A percentile compares a stretch with the other conserved stretches of the same genome.
Evolutionary conservation across 2,797 vertebrate species (phyloP).

Genomic region (Hypotaenidia philippensis): DNA sequence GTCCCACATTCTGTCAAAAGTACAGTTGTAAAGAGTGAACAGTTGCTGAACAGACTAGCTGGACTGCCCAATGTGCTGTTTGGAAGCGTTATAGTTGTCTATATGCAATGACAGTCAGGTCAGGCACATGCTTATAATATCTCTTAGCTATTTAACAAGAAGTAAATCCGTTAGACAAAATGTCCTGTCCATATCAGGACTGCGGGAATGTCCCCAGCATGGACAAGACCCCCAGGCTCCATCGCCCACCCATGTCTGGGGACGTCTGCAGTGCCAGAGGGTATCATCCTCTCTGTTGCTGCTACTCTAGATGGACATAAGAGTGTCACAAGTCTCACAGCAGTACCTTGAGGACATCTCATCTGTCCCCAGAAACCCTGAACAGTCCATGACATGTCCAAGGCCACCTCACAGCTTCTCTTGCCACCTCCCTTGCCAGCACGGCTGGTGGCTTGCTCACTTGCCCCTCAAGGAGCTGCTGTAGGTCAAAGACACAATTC

Average conservation of each 20-base stretch:
- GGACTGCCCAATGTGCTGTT: not conserved
- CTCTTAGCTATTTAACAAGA: not conserved
- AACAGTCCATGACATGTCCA: fast-evolving
- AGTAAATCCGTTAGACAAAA: not conserved
- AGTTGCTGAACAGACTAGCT: not conserved
- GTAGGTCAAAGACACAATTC: not conserved
- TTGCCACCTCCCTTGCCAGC: fast-evolving
- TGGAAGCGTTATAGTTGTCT: not conserved
- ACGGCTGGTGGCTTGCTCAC: not conserved
- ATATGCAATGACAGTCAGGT: not conserved
- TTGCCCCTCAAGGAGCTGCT: not conserved
- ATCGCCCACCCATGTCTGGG: fast-evolving
- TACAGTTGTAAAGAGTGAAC: not conserved
- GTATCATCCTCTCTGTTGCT: not conserved
- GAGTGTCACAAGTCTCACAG: not conserved
- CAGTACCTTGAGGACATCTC: fast-evolving
- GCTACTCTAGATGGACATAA: not conserved
- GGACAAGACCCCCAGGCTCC: not conserved
- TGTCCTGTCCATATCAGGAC: not conserved
- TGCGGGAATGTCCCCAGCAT: fast-evolving
- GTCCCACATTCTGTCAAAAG: not conserved
- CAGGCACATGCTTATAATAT: not conserved
- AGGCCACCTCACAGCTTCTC: not conserved
- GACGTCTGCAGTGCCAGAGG: not conserved
- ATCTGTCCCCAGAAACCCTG: not conserved